Evolutionary conservation across 2,888 invertebrate species (phyloP).

Genomic region (Drosophila cracens): DNA sequence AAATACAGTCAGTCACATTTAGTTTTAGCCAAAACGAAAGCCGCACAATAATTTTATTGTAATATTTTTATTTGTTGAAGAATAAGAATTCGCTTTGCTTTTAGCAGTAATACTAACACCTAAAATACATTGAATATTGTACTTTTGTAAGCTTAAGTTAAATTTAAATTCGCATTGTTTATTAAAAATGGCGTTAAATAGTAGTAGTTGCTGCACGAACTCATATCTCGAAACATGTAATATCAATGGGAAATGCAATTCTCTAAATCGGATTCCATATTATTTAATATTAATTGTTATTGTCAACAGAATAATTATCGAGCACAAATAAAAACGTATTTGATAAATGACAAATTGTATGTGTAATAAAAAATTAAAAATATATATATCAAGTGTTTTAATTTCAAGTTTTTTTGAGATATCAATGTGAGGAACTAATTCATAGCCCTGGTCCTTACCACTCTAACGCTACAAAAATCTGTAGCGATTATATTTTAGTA

Average conservation of each 20-base stretch:
- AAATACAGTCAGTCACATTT: not conserved
- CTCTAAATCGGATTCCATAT: constrained; percentile 25
- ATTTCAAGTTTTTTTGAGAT: not conserved
- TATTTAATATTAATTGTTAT: constrained; percentile 55
- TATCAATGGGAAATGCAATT: constrained; percentile 18
- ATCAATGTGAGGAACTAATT: not conserved
- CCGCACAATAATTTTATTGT: constrained; percentile 38
- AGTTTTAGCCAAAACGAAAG: constrained; percentile 21
- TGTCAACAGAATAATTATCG: constrained; percentile 35
- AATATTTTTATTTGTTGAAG: constrained; percentile 77
- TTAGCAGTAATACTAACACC: constrained; percentile 56
- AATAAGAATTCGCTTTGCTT: constrained; percentile 63
- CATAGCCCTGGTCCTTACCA: not conserved
- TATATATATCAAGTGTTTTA: constrained; percentile 23
- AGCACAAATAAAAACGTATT: constrained; percentile 54
- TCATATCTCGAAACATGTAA: constrained; percentile 53
- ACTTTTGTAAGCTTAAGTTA: constrained; percentile 69
- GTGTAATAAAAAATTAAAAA: constrained; percentile 70
- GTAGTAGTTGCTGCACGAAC: constrained; percentile 28
- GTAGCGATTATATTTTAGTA: not conserved
- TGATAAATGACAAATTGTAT: constrained; percentile 63
- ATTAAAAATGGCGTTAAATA: constrained; percentile 18
- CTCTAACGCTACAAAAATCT: not conserved
- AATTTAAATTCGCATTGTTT: constrained; percentile 51
- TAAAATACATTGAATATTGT: constrained; percentile 56